Evolutionary conservation across 2,888 invertebrate species (phyloP).

Genomic region (Sisyra terminalis): DNA sequence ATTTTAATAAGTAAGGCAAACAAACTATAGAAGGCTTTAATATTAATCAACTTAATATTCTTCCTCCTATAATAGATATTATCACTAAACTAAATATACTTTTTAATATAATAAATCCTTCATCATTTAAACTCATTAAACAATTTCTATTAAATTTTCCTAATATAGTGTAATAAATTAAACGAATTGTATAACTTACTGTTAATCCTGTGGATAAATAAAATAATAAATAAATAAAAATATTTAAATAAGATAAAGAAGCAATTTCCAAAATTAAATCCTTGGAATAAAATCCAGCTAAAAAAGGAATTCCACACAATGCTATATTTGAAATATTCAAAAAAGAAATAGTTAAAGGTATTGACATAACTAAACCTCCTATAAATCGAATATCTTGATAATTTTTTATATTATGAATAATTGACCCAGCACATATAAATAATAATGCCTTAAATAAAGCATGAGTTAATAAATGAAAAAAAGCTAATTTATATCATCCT

Average conservation of each 20-base stretch:
- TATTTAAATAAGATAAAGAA: slow-evolving; percentile 33
- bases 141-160: too few relatives aligned
- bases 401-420: too few relatives aligned
- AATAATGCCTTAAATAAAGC: slow-evolving; percentile 62
- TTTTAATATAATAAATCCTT: too few relatives aligned
- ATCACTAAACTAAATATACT: too few relatives aligned
- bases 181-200: too few relatives aligned
- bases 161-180: slow-evolving; percentile 32
- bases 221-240: slow-evolving; percentile 34
- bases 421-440: slow-evolving; percentile 52
- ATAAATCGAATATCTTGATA: slow-evolving; percentile 52
- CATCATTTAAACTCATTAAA: too few relatives aligned
- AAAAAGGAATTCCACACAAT: too few relatives aligned
- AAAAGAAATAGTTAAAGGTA: slow-evolving; percentile 34
- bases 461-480: too few relatives aligned
- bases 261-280: slow-evolving; percentile 42
- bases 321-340: slow-evolving; percentile 39
- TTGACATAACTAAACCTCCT: slow-evolving; percentile 30
- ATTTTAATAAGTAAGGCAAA: too few relatives aligned
- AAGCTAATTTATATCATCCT: too few relatives aligned
- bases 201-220: slow-evolving; percentile 38
- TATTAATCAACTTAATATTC: slow-evolving; percentile 32
- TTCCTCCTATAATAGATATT: slow-evolving; percentile 30
- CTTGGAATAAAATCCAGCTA: too few relatives aligned
- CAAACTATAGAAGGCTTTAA: too few relatives aligned